phyloP scores from a whole-genome alignment of 1,140 invertebrate species.

The Tetranychus urticae region DNA sequence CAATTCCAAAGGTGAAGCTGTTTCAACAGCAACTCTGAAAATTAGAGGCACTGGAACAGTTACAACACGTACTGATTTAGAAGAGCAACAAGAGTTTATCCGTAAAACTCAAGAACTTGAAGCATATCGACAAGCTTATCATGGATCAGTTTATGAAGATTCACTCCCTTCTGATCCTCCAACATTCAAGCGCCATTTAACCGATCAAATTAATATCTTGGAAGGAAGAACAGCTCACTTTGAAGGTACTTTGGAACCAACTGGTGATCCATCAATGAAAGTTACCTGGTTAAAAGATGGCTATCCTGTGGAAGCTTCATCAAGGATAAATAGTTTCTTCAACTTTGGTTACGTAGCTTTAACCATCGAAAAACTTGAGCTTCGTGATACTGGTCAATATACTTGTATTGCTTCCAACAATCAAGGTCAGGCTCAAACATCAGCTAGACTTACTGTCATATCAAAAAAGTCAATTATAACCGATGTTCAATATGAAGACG shows the following conservation, averaged over 20 bases:
- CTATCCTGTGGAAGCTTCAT: slow-evolving; percentile 36
- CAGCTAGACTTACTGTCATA: neutral
- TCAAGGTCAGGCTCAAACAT: neutral
- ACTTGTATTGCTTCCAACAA: slow-evolving; percentile 51
- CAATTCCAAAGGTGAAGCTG: slow-evolving; percentile 41
- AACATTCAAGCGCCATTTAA: slow-evolving; percentile 66
- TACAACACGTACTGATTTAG: slow-evolving; percentile 53
- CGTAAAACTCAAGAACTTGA: slow-evolving; percentile 57
- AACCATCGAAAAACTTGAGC: slow-evolving; percentile 62
- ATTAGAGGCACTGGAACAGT: slow-evolving; percentile 41
- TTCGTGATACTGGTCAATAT: slow-evolving; percentile 60
- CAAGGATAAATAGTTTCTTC: slow-evolving; percentile 52
- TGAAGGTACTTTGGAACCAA: slow-evolving; percentile 79
- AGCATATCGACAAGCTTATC: slow-evolving; percentile 55
- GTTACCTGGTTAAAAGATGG: slow-evolving; percentile 96
- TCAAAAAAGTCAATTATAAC: neutral
- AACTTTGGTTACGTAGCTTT: slow-evolving; percentile 78
- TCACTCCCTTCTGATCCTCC: slow-evolving; percentile 58
- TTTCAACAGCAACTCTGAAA: slow-evolving; percentile 52
- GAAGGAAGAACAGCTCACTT: slow-evolving; percentile 90
- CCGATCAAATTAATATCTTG: slow-evolving; percentile 34
- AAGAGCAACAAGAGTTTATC: slow-evolving; percentile 71
- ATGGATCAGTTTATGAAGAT: slow-evolving; percentile 25
- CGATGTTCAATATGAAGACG: slow-evolving; percentile 56
- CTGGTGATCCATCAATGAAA: slow-evolving; percentile 83